Evolutionary conservation across 2,797 vertebrate genomes (phyloP), one percentile per base, ranked within the genome.

Genomic region (Loriculus beryllinus): DNA sequence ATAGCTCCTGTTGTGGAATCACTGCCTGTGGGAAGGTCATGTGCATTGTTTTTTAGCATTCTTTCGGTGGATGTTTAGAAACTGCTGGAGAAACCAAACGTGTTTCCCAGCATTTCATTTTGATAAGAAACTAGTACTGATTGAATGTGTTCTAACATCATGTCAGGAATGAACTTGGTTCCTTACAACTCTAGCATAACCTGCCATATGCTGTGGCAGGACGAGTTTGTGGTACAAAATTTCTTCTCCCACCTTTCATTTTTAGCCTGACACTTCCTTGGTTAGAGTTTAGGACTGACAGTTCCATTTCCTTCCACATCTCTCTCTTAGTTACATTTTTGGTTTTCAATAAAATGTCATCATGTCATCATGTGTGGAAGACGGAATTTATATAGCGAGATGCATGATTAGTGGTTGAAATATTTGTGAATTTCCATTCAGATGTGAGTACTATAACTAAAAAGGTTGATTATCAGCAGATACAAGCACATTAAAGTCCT

Each of bases 91-190:
- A 86, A 88, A 54, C 35, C 54, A 91, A 92, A 59, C 63, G 22
- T 94, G 87, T 78, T 93, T 93, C 81, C 65, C 74, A 92, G 85
- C 39, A 42, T 62, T 91, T 81, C 12, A 6, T 75, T 93, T 90
- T 72, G 69, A 88, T 92, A 96, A 95, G 57, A 57, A 93, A 47
- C 11, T 42, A 47, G 54, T 43, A 62, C 45, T 25, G 43, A 82
- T 48, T n/a, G 54, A 92, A 35, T 29, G 37, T 19, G 74, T 76
- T 20, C 7, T 47, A 86, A 59, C 23, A 13, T 42, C 9, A 2
- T 40, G 17, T 45, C 43, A 60, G 48, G 63, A 88, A 54, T 37
- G 22, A 33, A 6, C 33, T n/a, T 17, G 0, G 43, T 56, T 91
- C 43, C 39, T 29, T 40, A 57, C 14, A 52, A 25, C 35, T 70